Conservation (phyloP, 2,113 vertebrate genomes). For the Chitala chitala region DNA sequence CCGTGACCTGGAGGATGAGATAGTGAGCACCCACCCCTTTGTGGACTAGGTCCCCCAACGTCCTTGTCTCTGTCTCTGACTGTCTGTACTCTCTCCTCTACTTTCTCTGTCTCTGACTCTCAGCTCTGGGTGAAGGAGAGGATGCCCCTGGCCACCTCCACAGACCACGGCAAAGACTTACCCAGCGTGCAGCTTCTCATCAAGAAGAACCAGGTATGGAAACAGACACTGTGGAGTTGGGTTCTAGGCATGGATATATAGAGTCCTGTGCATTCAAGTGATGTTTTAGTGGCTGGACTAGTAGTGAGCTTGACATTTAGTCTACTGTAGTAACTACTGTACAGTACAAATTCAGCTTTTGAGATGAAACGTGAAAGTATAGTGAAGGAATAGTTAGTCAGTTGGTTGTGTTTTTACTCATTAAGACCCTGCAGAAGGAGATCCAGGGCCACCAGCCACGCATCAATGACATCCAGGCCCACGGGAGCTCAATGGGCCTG, state of each 20-base stretch:
- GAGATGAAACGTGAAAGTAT: no score
- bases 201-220: conserved; percentile 79
- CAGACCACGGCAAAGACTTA: conserved; percentile 81
- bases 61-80: neutral
- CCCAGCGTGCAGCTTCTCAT: conserved; percentile 81
- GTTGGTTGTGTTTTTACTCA: neutral
- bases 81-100: neutral
- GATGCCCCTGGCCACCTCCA: conserved; percentile 76
- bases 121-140: conserved; percentile 88
- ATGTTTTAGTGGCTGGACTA: no score
- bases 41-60: no score
- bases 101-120: neutral
- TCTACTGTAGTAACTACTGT: neutral
- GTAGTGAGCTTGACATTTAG: no score
- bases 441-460: conserved; percentile 76
- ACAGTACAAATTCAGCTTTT: conserved; percentile 7
- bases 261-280: no score
- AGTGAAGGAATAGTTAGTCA: no score
- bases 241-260: no score
- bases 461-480: conserved; percentile 59
- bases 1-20: conserved; percentile 86
- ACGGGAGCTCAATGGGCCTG: conserved; percentile 37
- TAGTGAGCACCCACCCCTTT: conserved; percentile 62
- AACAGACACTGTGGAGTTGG: neutral
- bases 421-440: conserved; percentile 82